Conservation (phyloP, 2,797 vertebrate genomes). For the Tadarida brasiliensis region DNA sequence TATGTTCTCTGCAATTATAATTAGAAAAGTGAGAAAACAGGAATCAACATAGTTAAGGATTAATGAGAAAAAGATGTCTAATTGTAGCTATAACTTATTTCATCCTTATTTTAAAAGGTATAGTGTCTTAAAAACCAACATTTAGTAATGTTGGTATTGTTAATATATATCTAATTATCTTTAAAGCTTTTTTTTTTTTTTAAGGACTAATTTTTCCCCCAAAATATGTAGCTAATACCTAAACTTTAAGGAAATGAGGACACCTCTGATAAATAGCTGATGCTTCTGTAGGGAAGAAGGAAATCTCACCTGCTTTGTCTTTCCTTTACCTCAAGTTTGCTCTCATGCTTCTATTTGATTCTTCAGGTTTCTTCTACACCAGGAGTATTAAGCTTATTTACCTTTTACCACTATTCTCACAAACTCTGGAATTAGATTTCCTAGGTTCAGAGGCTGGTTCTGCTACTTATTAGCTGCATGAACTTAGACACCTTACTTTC, state of each 20-base stretch:
- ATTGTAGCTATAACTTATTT: background rate
- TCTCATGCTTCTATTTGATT: background rate
- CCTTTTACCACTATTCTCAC: background rate
- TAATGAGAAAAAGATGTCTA: background rate
- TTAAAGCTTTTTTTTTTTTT: slow-evolving; percentile 11
- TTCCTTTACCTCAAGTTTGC: background rate
- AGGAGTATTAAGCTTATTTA: background rate
- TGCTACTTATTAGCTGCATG: background rate
- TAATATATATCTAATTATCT: background rate
- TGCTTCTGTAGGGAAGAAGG: background rate
- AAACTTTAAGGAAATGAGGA: background rate
- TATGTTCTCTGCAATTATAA: background rate
- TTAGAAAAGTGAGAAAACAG: background rate
- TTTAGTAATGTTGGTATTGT: background rate
- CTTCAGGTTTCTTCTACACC: background rate
- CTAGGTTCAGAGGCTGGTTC: background rate
- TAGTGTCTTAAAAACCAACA: background rate
- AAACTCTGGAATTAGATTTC: background rate
- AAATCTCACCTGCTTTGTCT: background rate
- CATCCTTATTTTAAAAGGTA: background rate
- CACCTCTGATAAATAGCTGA: background rate
- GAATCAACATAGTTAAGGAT: background rate
- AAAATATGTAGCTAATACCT: background rate
- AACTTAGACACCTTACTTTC: background rate
- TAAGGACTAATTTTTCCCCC: too few species aligned